A percentile compares a stretch with the other conserved stretches of the same genome.
phyloP scores from a whole-genome alignment of 2,888 invertebrate species.

The Cataglyphis livida region DNA sequence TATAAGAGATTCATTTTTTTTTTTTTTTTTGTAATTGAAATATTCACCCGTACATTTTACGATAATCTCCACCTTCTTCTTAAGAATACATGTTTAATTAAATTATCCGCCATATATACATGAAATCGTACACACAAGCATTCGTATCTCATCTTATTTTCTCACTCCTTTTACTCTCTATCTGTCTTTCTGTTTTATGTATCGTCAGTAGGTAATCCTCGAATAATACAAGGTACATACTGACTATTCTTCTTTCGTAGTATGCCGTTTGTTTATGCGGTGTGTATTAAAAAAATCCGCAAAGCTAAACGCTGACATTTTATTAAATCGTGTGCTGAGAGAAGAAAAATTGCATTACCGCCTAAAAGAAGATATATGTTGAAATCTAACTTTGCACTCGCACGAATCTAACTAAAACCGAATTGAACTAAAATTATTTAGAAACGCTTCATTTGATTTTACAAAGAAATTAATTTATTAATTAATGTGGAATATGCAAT shows the following conservation, averaged over 20 bases:
- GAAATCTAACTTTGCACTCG: background rate
- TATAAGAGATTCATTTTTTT: background rate
- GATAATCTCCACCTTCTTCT: conserved; percentile 12
- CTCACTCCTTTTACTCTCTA: conserved; percentile 61
- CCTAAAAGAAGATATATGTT: background rate
- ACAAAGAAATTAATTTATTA: conserved; percentile 4
- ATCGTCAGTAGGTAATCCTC: conserved; percentile 67
- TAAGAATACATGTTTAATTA: background rate
- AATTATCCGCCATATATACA: conserved; percentile 65
- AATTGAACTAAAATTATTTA: background rate
- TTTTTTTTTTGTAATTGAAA: background rate
- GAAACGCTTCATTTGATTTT: background rate
- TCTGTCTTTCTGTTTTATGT: conserved; percentile 65
- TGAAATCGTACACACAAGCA: conserved; percentile 56
- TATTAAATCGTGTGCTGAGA: conserved; percentile 58
- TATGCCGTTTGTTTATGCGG: conserved; percentile 68
- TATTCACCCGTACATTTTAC: background rate
- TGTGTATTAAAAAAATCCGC: conserved; percentile 67
- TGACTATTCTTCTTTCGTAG: conserved; percentile 58
- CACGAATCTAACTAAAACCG: conserved; percentile 36
- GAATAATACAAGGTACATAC: conserved; percentile 67
- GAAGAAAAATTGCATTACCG: conserved; percentile 32
- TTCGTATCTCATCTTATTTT: conserved; percentile 56
- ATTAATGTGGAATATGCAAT: background rate
- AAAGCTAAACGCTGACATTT: conserved; percentile 68